A percentile compares a stretch with the other conserved stretches of the same genome.
Conservation (phyloP, 2,888 invertebrate species). For the Cylloceria caligata region DNA sequence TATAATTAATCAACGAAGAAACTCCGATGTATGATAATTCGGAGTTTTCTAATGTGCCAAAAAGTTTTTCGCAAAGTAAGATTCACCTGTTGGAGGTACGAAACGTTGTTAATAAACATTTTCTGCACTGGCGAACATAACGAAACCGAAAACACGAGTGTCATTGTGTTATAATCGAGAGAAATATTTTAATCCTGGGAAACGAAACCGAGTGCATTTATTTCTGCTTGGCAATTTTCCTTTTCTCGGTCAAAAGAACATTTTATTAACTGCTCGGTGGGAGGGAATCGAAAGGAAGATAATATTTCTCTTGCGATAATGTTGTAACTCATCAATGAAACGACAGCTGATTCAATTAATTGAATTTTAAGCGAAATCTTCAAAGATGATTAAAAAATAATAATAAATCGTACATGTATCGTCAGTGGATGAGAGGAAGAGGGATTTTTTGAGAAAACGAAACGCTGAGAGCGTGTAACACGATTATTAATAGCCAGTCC, state of each 20-base stretch:
- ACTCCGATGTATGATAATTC: slow-evolving; percentile 20
- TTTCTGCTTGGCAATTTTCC: slow-evolving; percentile 27
- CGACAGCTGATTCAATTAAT: not conserved
- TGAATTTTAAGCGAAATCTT: not conserved
- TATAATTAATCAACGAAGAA: slow-evolving; percentile 29
- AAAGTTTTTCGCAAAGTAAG: slow-evolving; percentile 55
- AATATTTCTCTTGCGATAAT: not conserved
- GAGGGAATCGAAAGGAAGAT: not conserved
- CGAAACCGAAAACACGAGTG: not conserved
- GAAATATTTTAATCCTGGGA: slow-evolving; percentile 22
- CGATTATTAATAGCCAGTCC: slow-evolving; percentile 80
- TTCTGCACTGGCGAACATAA: not conserved
- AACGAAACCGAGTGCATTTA: not conserved
- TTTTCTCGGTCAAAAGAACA: not conserved
- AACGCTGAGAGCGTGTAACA: slow-evolving; percentile 70
- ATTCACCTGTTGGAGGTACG: slow-evolving; percentile 45
- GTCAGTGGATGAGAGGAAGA: not conserved
- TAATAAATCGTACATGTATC: not conserved
- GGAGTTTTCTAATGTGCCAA: slow-evolving; percentile 47
- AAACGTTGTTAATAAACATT: not conserved
- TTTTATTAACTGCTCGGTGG: not conserved
- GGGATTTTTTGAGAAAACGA: slow-evolving; percentile 6
- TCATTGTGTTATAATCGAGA: not conserved
- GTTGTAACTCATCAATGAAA: not conserved
- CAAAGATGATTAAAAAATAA: slow-evolving; percentile 2